Conservation (phyloP, 2,797 vertebrate genomes). For the Cuniculus paca region DNA sequence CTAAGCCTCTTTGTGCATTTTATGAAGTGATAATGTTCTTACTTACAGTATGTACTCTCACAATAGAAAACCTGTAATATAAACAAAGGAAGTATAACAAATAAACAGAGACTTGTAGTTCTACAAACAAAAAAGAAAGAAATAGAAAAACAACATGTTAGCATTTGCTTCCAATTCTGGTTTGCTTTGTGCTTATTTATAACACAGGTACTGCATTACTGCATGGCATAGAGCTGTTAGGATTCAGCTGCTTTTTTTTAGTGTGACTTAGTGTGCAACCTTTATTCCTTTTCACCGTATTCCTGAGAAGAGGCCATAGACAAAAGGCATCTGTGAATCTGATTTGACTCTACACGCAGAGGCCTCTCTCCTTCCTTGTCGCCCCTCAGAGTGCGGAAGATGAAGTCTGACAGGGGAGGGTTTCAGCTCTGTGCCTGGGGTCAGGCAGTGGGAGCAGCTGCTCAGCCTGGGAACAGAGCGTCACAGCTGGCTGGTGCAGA, state of each 20-base stretch:
- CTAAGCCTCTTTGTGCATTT: neutral
- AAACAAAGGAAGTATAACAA: neutral
- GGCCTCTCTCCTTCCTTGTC: neutral
- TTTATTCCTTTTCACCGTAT: neutral
- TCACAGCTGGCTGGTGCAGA: neutral
- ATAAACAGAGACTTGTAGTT: neutral
- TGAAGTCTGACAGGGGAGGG: neutral
- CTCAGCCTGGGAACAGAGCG: neutral
- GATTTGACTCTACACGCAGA: neutral
- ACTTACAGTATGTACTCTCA: neutral
- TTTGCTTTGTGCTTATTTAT: neutral
- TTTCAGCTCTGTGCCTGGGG: neutral
- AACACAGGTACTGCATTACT: neutral
- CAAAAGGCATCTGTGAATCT: neutral
- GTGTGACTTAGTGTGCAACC: neutral
- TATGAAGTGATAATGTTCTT: neutral
- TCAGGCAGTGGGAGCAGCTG: neutral
- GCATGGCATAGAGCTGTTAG: neutral
- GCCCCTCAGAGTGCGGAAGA: neutral
- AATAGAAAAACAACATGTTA: neutral
- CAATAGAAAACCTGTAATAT: conserved; percentile 38
- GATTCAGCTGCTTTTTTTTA: neutral
- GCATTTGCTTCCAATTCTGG: neutral
- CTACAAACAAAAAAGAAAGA: neutral
- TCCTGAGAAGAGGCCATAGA: neutral